phyloP scores from a whole-genome alignment of 2,888 invertebrate genomes.

The Spicauda simplicius region DNA sequence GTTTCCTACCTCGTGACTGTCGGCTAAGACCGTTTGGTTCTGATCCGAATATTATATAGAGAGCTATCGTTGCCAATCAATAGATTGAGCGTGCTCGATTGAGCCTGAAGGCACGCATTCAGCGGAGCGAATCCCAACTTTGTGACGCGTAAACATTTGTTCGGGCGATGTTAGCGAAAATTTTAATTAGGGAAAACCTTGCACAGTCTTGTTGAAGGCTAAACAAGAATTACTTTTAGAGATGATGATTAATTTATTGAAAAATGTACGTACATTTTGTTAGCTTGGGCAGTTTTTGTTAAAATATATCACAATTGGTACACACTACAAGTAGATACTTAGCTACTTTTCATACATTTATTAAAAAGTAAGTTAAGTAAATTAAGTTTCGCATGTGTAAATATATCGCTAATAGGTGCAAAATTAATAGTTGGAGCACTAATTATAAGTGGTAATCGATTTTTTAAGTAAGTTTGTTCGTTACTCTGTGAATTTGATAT shows the following conservation, averaged over 20 bases:
- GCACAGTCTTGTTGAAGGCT: background rate
- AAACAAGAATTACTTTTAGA: background rate
- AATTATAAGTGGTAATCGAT: too few relatives aligned
- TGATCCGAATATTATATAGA: constrained; percentile 44
- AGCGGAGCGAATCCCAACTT: constrained; percentile 39
- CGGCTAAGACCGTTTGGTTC: constrained; percentile 32
- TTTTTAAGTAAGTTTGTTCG: too few relatives aligned
- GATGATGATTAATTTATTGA: background rate
- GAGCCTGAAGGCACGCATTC: constrained; percentile 53
- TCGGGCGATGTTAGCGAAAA: constrained; percentile 1
- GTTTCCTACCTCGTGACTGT: constrained; percentile 34
- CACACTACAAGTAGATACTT: too few relatives aligned
- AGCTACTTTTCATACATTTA: too few relatives aligned
- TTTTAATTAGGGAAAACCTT: constrained; percentile 21
- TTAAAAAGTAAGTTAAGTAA: too few relatives aligned
- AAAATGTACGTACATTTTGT: too few relatives aligned
- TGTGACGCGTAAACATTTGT: constrained; percentile 33
- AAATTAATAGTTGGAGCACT: too few relatives aligned
- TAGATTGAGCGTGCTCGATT: constrained; percentile 51
- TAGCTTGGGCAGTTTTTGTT: too few relatives aligned
- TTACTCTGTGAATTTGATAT: too few relatives aligned
- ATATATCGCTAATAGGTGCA: too few relatives aligned
- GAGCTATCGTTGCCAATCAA: constrained; percentile 44
- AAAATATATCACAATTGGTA: too few relatives aligned
- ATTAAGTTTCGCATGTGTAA: too few relatives aligned